Evolutionary conservation across 2,797 vertebrate genomes (phyloP), one percentile per base, ranked within the genome.

Genomic region (Bovichtus variegatus): DNA sequence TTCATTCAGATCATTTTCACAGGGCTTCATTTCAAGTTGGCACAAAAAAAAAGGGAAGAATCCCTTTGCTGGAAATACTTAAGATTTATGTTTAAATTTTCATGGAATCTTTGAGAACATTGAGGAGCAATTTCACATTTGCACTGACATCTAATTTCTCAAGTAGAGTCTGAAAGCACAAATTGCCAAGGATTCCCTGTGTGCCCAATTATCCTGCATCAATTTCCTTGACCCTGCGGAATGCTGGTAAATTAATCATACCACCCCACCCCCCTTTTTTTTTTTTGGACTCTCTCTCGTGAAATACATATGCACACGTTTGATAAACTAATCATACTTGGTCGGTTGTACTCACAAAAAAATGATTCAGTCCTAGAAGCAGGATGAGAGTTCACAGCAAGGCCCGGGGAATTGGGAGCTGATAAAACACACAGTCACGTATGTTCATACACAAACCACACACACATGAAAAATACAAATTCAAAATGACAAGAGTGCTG

Each of bases 71-170:
- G 84, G 92, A 94, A 94, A 94, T 93, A 91, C 92, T 95, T 94
- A 93, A 94, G 93, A 94, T 94, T 95, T 95, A 91, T 95, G 92
- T 94, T 95, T 94, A 95, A 95, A 95, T 91, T 95, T 96, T 95
- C 91, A 96, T 95, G 92, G 90, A 94, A 94, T 95, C 94, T 95
- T 95, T 95, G 93, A 94, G 94, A 96, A 96, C 94, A 94, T 94
- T 94, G 94, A 95, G 94, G 92, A 95, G 94, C 94, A 92, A 95
- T 96, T 95, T 95, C 93, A 93, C 91, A 96, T 95, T 96, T 95
- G 94, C 95, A 95, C 94, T 92, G 95, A 96, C 94, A 95, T 95
- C 91, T 95, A 95, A 95, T 96, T 96, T 95, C 94, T 95, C 94
- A 92, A 95, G 94, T 94, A 90, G 83, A 93, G 91, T 94, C 90